phyloP scores from a whole-genome alignment of 2,797 vertebrate species.

The Dromococcyx pavoninus region DNA sequence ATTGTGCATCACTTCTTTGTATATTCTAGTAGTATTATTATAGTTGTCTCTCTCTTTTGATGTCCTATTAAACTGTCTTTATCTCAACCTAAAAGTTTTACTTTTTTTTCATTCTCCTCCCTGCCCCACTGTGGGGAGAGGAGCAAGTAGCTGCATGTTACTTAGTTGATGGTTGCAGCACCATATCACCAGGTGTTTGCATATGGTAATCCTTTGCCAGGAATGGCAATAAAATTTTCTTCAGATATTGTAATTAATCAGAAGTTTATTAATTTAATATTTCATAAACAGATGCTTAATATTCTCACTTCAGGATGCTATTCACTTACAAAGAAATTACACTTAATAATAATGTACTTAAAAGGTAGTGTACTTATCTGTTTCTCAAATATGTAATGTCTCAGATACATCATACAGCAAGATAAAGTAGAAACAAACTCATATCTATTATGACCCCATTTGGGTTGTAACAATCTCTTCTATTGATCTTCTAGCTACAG shows the following conservation, averaged over 20 bases:
- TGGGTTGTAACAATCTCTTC: rapidly evolving
- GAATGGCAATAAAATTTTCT: background rate
- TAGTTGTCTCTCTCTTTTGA: too few species aligned
- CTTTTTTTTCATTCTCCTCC: too few species aligned
- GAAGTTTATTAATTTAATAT: background rate
- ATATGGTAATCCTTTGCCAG: background rate
- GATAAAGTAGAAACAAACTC: background rate
- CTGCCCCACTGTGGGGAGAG: too few species aligned
- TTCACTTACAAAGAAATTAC: background rate
- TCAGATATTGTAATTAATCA: background rate
- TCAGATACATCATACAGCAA: background rate
- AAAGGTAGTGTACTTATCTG: background rate
- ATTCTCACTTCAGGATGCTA: background rate
- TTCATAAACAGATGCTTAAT: background rate
- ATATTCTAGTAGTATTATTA: too few species aligned
- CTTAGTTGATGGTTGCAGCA: too few species aligned
- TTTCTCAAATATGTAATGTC: background rate
- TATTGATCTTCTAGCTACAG: background rate
- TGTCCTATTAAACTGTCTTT: too few species aligned
- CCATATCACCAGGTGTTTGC: background rate
- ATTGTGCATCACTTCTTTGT: too few species aligned
- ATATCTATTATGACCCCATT: too few species aligned
- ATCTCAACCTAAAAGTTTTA: too few species aligned
- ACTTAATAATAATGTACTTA: background rate
- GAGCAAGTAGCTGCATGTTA: too few species aligned